phyloP scores from a whole-genome alignment of 2,797 vertebrate genomes.

The Microtus obscurus region DNA sequence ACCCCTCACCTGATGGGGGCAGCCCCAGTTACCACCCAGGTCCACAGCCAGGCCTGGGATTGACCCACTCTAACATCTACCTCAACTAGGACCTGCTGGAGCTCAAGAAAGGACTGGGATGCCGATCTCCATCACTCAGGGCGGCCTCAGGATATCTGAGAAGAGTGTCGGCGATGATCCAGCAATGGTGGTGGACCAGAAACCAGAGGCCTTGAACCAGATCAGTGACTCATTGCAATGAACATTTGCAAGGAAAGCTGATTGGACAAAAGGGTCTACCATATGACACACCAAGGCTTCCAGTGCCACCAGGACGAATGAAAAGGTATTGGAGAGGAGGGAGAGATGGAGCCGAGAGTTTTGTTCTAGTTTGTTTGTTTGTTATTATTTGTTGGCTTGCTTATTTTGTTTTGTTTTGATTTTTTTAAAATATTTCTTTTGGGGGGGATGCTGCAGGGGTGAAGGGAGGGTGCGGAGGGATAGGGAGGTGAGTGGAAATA shows the following conservation, averaged over 20 bases:
- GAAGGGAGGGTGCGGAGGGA: neutral
- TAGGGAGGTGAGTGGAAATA: neutral
- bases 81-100: neutral
- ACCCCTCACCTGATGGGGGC: neutral
- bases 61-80: neutral
- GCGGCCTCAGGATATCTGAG: fast-evolving
- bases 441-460: neutral
- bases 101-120: neutral
- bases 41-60: neutral
- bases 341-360: neutral
- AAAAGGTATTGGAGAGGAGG: neutral
- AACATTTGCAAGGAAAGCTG: neutral
- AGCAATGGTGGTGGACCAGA: neutral
- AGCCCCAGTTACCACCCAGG: neutral
- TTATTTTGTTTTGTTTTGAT: neutral
- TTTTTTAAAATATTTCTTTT: neutral
- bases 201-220: neutral
- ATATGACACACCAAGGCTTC: neutral
- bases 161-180: neutral
- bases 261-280: neutral
- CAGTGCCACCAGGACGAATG: neutral
- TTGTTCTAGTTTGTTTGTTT: neutral
- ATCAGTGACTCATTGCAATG: neutral
- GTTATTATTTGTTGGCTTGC: neutral
- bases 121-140: too few relatives aligned